Conservation (phyloP, 2,888 invertebrate genomes). For the Hydroisotoma schaefferi region DNA sequence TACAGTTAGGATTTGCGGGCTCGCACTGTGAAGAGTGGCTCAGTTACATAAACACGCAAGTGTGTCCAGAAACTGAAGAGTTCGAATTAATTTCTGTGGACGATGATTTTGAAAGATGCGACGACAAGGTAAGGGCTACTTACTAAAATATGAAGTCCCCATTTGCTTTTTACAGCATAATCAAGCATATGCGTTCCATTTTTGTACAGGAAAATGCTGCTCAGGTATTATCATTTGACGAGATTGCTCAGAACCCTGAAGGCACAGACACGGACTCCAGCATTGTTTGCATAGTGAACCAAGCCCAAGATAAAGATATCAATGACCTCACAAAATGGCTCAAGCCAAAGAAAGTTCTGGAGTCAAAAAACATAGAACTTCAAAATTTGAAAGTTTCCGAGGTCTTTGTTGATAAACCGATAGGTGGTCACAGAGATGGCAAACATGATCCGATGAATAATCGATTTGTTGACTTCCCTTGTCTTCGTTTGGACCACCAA, state of each 20-base stretch:
- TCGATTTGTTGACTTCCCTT: constrained; percentile 39
- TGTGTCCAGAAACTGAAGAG: constrained; percentile 22
- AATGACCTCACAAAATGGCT: constrained; percentile 36
- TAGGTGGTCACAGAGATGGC: too few species aligned
- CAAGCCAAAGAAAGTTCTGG: constrained; percentile 29
- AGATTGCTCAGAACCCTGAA: too few species aligned
- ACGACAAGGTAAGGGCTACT: background rate
- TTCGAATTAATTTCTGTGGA: constrained; percentile 27
- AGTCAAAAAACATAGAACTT: background rate
- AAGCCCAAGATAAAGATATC: background rate
- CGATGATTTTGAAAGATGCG: background rate
- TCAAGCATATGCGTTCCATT: too few species aligned
- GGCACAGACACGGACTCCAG: background rate
- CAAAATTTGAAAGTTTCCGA: background rate
- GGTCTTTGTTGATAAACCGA: too few species aligned
- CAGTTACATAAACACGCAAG: constrained; percentile 13
- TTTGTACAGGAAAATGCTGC: too few species aligned
- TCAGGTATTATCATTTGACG: too few species aligned
- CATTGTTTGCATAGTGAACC: constrained; percentile 34
- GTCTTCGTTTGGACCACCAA: constrained; percentile 33
- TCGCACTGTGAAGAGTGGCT: constrained; percentile 23
- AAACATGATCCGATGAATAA: constrained; percentile 8
- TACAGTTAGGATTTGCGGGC: too few species aligned
- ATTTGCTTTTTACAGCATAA: too few species aligned
- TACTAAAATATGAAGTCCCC: too few species aligned